Base-by-base conservation (phyloP, 2,888 invertebrate species). In the Holacanthella duospinosa region DNA sequence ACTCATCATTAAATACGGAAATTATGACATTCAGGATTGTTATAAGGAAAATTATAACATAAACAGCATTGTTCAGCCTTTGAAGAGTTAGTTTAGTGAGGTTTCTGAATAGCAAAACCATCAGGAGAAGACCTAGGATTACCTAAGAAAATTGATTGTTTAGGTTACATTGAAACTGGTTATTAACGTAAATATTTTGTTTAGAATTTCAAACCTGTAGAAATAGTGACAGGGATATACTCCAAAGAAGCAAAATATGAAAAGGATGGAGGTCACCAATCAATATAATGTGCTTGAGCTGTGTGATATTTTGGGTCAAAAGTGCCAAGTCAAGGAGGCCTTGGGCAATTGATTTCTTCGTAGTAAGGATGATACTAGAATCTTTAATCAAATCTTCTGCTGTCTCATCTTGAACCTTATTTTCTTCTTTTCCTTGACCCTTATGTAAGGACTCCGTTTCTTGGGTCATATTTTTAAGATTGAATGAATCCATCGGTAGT, bases 341-440 rank as follows among this genome's bases (percentile, higher is more conserved):
- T 80, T 91, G 91, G 0, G 91, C 90, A 63, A 92, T 89, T 0
- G 90, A 91, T 78, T 92, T 92, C 78, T 91, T 92, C 9, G 91
- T 90, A n/a, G n/a, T n/a, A n/a, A n/a, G n/a, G n/a, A n/a, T n/a
- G n/a, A n/a, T n/a, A n/a, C n/a, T n/a, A n/a, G n/a, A n/a, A n/a
- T n/a, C n/a, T n/a, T n/a, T n/a, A n/a, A n/a, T n/a, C n/a, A n/a
- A n/a, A n/a, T n/a, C n/a, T n/a, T n/a, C n/a, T n/a, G n/a, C n/a
- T n/a, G n/a, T n/a, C n/a, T n/a, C n/a, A n/a, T n/a, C n/a, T n/a
- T n/a, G n/a, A n/a, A n/a, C n/a, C n/a, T n/a, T n/a, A n/a, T n/a
- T n/a, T n/a, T n/a, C n/a, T n/a, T n/a, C n/a, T n/a, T n/a, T n/a
- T n/a, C n/a, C n/a, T n/a, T n/a, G n/a, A n/a, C n/a, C n/a, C n/a